Base-by-base conservation (phyloP, 2,888 invertebrate genomes). In the Willowsia nigromaculata region DNA sequence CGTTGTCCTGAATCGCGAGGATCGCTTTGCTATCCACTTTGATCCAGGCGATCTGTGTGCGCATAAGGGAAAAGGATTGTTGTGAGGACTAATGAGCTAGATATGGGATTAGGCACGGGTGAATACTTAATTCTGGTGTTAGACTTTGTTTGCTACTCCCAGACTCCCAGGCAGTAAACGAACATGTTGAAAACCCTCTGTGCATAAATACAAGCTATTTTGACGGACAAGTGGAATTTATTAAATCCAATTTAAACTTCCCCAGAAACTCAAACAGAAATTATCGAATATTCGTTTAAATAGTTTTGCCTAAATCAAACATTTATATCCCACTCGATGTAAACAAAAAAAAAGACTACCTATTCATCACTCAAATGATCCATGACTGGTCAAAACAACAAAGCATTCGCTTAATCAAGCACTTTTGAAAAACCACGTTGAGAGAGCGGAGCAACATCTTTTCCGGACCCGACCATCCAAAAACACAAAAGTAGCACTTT, bases 1-100 rank as follows among this genome's bases (percentile, higher is more conserved):
- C 98, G 94, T 97, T 97, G 94, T 98, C 97, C 94, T 98, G 97
- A 94, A 98, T 98, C 92, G 98, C 98, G 94, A 98, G 95, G 94
- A 98, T 97, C 93, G 98, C 98, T 95, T 97, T 98, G 92, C 97
- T 97, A 71, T 91, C 91, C 92, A 97, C 97, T 94, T 98, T 98
- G 94, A 98, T 97, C 98, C 98, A 98, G 93, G 98, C 98, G 93
- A 98, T 98, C 98, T 98, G 91, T 89, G 59, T 59, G 43, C 78
- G 43, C 87, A 90, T 71, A 82, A n/a, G n/a, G n/a, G 18, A 82
- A 56, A 85, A 80, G n/a, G n/a, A 25, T 30, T 27, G 6, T 22
- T 40, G 37, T n/a, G 27, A 9, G 50, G 59, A 80, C 82, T 88
- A 91, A 90, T 91, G 87, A 88, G 80, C 78, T 71, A 71, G 50